A percentile compares a stretch with the other conserved stretches of the same genome.
phyloP scores from a whole-genome alignment of 2,113 vertebrate species.

The Dolichotis patagonum region DNA sequence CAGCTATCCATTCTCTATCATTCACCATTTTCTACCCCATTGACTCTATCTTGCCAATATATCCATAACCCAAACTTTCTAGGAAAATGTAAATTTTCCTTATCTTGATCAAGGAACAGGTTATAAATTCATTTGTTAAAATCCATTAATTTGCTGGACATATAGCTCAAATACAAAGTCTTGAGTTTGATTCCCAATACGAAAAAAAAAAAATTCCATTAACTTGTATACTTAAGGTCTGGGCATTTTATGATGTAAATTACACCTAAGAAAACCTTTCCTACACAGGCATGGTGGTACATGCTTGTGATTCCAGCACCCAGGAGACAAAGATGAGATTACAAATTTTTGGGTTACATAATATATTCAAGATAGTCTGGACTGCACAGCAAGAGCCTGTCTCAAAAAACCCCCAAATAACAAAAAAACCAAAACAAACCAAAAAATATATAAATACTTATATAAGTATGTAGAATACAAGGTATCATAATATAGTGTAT shows the following conservation, averaged over 20 bases:
- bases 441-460: not conserved
- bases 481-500: not conserved
- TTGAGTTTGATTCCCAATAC: too few species aligned
- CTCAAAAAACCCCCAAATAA: not conserved
- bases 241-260: not conserved
- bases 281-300: not conserved
- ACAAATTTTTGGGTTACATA: not conserved
- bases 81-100: not conserved
- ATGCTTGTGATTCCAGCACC: not conserved
- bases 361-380: not conserved
- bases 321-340: not conserved
- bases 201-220: not conserved
- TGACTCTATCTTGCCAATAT: not conserved
- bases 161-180: too few species aligned
- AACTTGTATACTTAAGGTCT: not conserved
- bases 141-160: not conserved
- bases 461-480: not conserved
- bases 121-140: slow-evolving; percentile 6
- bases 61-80: not conserved
- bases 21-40: not conserved
- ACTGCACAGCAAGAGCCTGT: not conserved
- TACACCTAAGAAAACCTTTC: not conserved
- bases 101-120: not conserved
- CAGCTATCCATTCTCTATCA: not conserved
- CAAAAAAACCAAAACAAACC: not conserved